These are phyloP conservation scores for Zoanthus gigantus DNA, from an alignment of 92 coral and sea anemone genomes.

Conservation along the genomic window DNA sequence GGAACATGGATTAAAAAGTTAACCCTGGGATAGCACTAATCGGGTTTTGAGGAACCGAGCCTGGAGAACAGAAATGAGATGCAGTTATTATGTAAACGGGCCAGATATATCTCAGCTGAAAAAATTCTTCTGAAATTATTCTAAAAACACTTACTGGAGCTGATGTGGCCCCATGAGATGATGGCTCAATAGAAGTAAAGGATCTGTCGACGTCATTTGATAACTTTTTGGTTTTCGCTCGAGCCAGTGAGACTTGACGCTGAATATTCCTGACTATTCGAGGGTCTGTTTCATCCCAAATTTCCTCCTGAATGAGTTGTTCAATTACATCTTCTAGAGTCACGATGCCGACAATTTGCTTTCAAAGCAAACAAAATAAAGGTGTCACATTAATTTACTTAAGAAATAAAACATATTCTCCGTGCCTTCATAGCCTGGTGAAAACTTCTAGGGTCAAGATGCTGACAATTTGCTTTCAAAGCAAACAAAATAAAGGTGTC, in stretches of 20 bases:
- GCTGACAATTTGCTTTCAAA: conserved; percentile 77
- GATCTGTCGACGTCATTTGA: conserved; percentile 50
- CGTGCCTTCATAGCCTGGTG: no score
- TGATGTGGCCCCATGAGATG: neutral
- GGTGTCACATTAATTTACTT: neutral
- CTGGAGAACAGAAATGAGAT: no score
- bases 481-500: neutral
- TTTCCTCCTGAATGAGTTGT: conserved; percentile 94
- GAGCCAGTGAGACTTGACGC: conserved; percentile 72
- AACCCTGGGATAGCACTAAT: no score
- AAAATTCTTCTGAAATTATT: no score
- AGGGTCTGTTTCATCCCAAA: conserved; percentile 92
- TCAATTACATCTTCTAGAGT: conserved; percentile 97
- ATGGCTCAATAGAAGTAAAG: neutral
- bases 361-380: neutral
- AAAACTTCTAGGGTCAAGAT: conserved; percentile 82
- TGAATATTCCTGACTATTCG: conserved; percentile 44
- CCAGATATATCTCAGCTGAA: no score
- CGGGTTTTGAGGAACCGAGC: no score
- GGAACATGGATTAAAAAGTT: no score
- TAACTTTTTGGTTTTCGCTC: conserved; percentile 55
- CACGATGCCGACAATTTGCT: conserved; percentile 88
- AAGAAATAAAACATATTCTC: no score
- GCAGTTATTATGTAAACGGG: no score
- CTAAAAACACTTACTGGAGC: conserved; percentile 27